phyloP scores from a whole-genome alignment of 1,140 invertebrate species.

The Vollenhovia emeryi region DNA sequence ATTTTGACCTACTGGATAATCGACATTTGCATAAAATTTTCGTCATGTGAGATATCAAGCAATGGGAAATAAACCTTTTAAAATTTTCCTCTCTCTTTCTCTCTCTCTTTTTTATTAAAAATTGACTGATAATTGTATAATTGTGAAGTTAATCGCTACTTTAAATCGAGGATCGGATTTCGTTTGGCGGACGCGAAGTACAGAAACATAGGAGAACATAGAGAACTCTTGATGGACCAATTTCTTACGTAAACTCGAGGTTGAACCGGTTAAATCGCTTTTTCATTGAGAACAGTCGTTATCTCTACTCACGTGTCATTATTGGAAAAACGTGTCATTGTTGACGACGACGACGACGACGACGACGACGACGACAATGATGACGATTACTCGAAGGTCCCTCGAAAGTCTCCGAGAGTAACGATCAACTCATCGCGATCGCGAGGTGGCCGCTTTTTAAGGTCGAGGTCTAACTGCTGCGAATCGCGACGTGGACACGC shows the following conservation, averaged over 20 bases:
- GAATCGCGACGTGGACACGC: slow-evolving; percentile 30
- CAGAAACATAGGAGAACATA: background rate
- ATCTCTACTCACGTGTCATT: slow-evolving; percentile 21
- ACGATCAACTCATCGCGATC: slow-evolving; percentile 47
- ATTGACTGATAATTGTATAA: background rate
- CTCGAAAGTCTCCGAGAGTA: slow-evolving; percentile 48
- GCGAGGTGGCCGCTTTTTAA: slow-evolving; percentile 61
- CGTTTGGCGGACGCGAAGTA: background rate
- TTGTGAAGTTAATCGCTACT: background rate
- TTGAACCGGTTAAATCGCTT: slow-evolving; percentile 1
- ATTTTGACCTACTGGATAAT: background rate
- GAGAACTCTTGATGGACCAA: background rate
- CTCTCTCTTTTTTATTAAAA: too few relatives aligned
- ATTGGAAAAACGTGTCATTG: slow-evolving; percentile 4
- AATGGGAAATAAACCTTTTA: background rate
- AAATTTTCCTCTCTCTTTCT: background rate
- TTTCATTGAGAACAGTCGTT: slow-evolving; percentile 20
- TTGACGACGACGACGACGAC: background rate
- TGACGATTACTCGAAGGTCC: slow-evolving; percentile 22
- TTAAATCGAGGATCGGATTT: background rate
- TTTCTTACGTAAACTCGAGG: slow-evolving; percentile 18
- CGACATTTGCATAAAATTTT: background rate
- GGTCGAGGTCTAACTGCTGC: slow-evolving; percentile 59
- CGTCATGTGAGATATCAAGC: background rate
- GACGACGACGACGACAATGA: background rate